These are phyloP conservation scores for Ochropacha duplaris DNA, from an alignment of 2,888 invertebrate species.

Conservation along the genomic window DNA sequence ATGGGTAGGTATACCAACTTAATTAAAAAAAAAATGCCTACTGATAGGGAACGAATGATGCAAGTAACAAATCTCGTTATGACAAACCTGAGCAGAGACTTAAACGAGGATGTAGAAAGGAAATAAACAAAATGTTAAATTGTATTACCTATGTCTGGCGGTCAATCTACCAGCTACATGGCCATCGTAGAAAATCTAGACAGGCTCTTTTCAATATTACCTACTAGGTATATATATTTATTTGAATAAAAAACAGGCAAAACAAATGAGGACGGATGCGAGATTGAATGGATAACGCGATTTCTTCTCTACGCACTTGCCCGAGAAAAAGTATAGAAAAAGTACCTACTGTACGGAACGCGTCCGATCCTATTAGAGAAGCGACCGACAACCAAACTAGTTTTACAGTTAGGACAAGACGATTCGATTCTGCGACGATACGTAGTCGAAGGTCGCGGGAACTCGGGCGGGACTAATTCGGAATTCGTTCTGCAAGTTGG, in stretches of 20 bases:
- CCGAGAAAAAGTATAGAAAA: slow-evolving; percentile 63
- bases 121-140: slow-evolving; percentile 9
- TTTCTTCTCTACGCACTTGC: slow-evolving; percentile 40
- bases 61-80: not conserved
- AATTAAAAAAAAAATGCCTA: too few species aligned
- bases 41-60: not conserved
- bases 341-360: slow-evolving; percentile 46
- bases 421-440: slow-evolving; percentile 69
- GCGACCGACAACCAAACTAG: slow-evolving; percentile 68
- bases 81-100: too few species aligned
- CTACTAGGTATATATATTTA: too few species aligned
- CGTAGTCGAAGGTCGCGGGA: slow-evolving; percentile 71
- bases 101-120: not conserved
- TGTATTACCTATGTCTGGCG: too few species aligned
- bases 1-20: too few species aligned
- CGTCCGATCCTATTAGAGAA: slow-evolving; percentile 69
- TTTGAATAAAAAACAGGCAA: slow-evolving; percentile 17
- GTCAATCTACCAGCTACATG: not conserved
- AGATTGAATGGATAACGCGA: slow-evolving; percentile 32
- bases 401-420: slow-evolving; percentile 72
- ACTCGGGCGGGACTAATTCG: slow-evolving; percentile 62
- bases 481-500: slow-evolving; percentile 59
- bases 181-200: not conserved
- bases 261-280: slow-evolving; percentile 38
- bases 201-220: too few species aligned